Conservation (phyloP, 2,113 vertebrate genomes). For the Platysternon megacephalum region DNA sequence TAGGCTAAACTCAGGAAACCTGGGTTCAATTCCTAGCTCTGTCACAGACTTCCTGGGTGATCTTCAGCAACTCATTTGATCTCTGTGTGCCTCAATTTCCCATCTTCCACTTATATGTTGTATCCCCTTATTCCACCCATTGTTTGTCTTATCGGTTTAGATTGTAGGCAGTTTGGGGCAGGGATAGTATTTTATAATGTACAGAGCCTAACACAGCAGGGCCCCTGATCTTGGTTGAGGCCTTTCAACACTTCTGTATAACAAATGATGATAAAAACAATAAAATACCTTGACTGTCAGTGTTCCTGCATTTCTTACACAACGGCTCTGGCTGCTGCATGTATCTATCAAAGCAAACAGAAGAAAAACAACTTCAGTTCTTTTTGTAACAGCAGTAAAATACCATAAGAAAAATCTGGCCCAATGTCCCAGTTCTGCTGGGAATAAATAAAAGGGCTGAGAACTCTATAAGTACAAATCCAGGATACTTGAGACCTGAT, state of each 20-base stretch:
- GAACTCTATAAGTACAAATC: background rate
- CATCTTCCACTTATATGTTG: background rate
- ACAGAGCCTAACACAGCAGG: constrained; percentile 47
- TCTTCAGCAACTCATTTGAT: background rate
- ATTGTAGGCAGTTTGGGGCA: background rate
- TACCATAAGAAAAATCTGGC: constrained; percentile 34
- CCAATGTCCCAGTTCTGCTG: background rate
- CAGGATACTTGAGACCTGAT: background rate
- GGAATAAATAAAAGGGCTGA: constrained; percentile 20
- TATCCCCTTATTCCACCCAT: background rate
- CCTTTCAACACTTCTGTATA: constrained; percentile 38
- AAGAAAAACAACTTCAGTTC: constrained; percentile 33
- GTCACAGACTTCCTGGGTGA: background rate
- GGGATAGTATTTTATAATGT: background rate
- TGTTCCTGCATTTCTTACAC: constrained; percentile 58
- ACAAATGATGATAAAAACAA: constrained; percentile 44
- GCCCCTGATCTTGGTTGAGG: constrained; percentile 33
- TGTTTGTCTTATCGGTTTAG: background rate
- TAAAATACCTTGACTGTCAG: background rate
- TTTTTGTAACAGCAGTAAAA: constrained; percentile 1
- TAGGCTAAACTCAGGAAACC: background rate
- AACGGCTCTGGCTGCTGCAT: constrained; percentile 39
- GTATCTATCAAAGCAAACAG: constrained; percentile 48
- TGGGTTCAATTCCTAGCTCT: background rate
- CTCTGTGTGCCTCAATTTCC: background rate